Evolutionary conservation across 2,113 vertebrate genomes (phyloP), one percentile per base, ranked within the genome.

Genomic region (Poecilia latipinna): DNA sequence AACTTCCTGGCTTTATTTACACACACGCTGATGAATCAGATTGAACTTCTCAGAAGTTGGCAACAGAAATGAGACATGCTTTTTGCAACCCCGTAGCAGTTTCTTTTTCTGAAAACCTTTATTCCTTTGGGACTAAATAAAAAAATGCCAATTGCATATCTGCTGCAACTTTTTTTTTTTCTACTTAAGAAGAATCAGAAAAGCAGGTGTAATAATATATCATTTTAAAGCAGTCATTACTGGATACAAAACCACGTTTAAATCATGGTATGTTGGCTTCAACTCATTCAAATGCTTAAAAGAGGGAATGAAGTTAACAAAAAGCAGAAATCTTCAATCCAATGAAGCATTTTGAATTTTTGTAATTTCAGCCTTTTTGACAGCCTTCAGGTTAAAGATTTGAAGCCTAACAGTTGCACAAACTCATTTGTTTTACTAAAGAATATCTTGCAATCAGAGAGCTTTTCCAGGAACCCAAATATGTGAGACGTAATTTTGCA

Each of bases 361-460:
- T 57, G 24, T 57, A 57, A 57, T 57, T 57, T 57, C 24, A 57
- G 51, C 51, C 24, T 48, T 48, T 84, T 62, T 76, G 74, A 90
- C 82, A 70, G 75, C 61, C 71, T 57, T 57, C 24, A n/a, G 51
- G 70, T 75, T 69, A 82, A 68, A 64, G 64, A 60, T 63, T 72
- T 48, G 62, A 73, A 82, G 89, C 28, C 87, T 80, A 80, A 66
- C 57, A 74, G 77, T 72, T 68, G 67, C 61, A 29, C 37, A 44
- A 75, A 80, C 79, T 48, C 65, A 65, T 87, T 79, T 89, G 72
- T 82, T 91, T 86, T 84, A 85, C 89, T 67, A 70, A 68, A 64
- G 87, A 88, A 77, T 85, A 74, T 89, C 60, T 86, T 91, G 82
- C 82, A 92, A 90, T 92, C 86, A 90, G 69, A 81, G 62, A 67